Conservation (phyloP, 2,888 invertebrate genomes). For the Andrena chrysosceles region DNA sequence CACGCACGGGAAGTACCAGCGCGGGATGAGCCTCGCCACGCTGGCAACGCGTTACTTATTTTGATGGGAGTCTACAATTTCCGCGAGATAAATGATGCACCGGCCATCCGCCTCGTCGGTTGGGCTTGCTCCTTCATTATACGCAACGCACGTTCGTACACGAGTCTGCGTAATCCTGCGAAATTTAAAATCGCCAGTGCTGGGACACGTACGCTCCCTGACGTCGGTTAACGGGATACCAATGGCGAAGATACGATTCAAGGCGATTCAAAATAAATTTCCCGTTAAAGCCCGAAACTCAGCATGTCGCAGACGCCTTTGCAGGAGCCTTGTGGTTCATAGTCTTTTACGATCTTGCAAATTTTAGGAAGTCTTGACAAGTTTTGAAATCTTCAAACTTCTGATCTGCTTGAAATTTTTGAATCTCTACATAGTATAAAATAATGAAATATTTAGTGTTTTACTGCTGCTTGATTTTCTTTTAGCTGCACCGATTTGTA, state of each 20-base stretch:
- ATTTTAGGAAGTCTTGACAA: too few relatives aligned
- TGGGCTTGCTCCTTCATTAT: slow-evolving; percentile 68
- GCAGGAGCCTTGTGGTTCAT: too few relatives aligned
- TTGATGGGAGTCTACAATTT: slow-evolving; percentile 70
- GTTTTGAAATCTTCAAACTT: too few relatives aligned
- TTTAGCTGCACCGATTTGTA: too few relatives aligned
- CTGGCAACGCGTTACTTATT: slow-evolving; percentile 61
- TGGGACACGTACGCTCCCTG: slow-evolving; percentile 28
- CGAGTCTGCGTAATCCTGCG: slow-evolving; percentile 38
- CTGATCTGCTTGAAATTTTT: too few relatives aligned
- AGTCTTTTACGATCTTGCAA: too few relatives aligned
- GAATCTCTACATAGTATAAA: too few relatives aligned
- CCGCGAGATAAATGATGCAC: slow-evolving; percentile 71
- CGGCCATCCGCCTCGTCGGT: slow-evolving; percentile 49
- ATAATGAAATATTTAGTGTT: too few relatives aligned
- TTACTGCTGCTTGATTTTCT: too few relatives aligned
- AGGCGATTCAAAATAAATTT: too few relatives aligned
- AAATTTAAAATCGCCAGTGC: slow-evolving; percentile 46
- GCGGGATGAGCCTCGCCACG: slow-evolving; percentile 26
- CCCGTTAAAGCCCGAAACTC: background rate
- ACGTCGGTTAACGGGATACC: slow-evolving; percentile 58
- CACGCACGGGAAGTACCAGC: background rate
- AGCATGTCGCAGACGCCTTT: background rate
- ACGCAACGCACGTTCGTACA: slow-evolving; percentile 40
- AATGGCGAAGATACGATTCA: background rate